Conservation (phyloP, 2,888 invertebrate species). For the Agrilus biguttatus region DNA sequence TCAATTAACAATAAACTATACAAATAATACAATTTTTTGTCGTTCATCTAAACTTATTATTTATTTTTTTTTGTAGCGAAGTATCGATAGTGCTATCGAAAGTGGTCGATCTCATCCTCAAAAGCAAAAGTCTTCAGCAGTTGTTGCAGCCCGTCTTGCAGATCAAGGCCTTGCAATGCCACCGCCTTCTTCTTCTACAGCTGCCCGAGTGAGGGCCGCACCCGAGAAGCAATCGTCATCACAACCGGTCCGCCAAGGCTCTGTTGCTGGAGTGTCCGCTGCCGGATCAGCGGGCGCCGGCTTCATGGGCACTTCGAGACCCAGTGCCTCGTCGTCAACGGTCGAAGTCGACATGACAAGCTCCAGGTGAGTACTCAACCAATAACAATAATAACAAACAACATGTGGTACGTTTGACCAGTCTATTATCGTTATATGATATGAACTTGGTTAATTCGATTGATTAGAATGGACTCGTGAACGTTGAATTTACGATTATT, state of each 20-base stretch:
- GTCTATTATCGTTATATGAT: no score
- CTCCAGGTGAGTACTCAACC: conserved; percentile 15
- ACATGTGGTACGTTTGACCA: no score
- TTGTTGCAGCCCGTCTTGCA: conserved; percentile 16
- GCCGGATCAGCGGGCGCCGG: conserved; percentile 12
- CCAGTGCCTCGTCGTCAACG: conserved; percentile 28
- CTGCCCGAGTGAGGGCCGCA: conserved; percentile 22
- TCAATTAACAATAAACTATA: no score
- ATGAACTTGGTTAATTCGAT: no score
- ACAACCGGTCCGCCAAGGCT: conserved; percentile 26
- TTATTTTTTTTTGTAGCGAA: conserved; percentile 25
- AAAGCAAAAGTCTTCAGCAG: no score
- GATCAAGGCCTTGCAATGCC: conserved; percentile 14
- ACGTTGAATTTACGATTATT: no score
- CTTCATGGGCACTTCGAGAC: conserved; percentile 14
- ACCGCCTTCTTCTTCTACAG: conserved; percentile 16
- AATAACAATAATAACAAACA: no score
- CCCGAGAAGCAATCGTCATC: conserved; percentile 16
- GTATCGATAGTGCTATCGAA: conserved; percentile 25
- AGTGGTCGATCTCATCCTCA: no score
- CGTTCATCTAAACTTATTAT: no score
- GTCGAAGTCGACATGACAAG: conserved; percentile 28
- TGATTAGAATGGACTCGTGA: no score
- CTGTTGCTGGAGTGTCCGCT: conserved; percentile 9
- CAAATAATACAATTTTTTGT: no score